Base-by-base conservation (phyloP, 2,797 vertebrate genomes). In the Sandelia bainsii region DNA sequence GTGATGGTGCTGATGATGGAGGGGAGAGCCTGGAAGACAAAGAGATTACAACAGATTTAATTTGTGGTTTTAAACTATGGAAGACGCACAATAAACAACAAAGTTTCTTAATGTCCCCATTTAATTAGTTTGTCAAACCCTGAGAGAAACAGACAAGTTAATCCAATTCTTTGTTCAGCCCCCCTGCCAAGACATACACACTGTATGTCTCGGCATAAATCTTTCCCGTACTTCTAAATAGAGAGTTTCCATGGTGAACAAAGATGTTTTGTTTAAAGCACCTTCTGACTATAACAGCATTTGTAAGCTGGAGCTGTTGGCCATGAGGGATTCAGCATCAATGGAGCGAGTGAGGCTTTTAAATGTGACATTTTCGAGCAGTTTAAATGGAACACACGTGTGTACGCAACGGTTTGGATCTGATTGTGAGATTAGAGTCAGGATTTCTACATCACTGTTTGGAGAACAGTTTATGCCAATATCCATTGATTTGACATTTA, bases 21-120 rank as follows among this genome's bases (percentile, higher is more conserved):
- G 79, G 3, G 93, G 91, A 79, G 94, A 94, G 3, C 91, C 95
- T 95, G 83, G 16, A 84, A 84, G 44, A 89, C 20, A 84, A 65
- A 63, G 53, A 70, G 34, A 54, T 6, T 9, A 63, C 9, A 17
- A 51, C 11, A 23, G 14, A 22, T 64, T 74, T 34, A 23, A 27
- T 46, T 23, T 23, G 23, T 13, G 5, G 4, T n/a, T n/a, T 17
- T 39, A 0, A 27, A 63, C 9, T 32, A 11, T 68, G 58, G 17
- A 49, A 17, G 25, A 32, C 0, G 11, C 1, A 27, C 4, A 22
- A 51, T n/a, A 25, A 27, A 13, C 10, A 1, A 5, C 53, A 51
- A 58, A 1, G 20, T 46, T 45, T 37, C n/a, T 2, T 20, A 16
- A 37, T 5, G 13, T 44, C 37, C 27, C 48, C 6, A 25, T 64